Conservation (phyloP, 1,140 invertebrate genomes). For the Acyrthosiphon pisum region DNA sequence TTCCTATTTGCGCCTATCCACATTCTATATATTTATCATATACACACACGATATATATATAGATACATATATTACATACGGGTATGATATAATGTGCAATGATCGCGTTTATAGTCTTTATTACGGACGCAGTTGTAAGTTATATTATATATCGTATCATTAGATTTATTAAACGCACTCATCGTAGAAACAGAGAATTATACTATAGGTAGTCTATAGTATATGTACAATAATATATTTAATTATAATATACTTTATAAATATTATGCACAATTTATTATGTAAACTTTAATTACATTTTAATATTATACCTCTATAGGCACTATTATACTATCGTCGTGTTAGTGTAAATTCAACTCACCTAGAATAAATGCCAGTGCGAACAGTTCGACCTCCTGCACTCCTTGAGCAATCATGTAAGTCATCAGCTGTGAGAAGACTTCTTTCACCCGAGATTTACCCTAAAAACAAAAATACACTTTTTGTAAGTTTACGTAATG, state of each 20-base stretch:
- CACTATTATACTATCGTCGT: background rate
- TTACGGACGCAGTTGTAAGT: background rate
- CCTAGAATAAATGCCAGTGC: conserved; percentile 81
- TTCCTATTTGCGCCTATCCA: too few relatives aligned
- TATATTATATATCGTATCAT: background rate
- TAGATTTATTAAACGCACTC: background rate
- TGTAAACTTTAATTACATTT: background rate
- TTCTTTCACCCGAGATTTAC: conserved; percentile 83
- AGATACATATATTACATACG: too few relatives aligned
- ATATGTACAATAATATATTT: too few relatives aligned
- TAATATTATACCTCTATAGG: background rate
- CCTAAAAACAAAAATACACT: conserved; percentile 66
- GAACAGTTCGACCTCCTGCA: conserved; percentile 84
- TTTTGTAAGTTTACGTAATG: background rate
- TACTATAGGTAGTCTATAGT: background rate
- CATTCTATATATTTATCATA: too few relatives aligned
- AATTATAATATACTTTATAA: background rate
- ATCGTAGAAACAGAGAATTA: background rate
- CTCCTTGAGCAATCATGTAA: conserved; percentile 77
- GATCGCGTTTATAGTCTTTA: background rate
- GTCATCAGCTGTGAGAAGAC: conserved; percentile 81
- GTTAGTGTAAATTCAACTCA: conserved; percentile 64
- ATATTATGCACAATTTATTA: background rate
- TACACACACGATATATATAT: background rate
- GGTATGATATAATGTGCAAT: background rate